These are phyloP conservation scores for Ctena decussata DNA, from an alignment of 2,888 invertebrate genomes.

Conservation along the genomic window DNA sequence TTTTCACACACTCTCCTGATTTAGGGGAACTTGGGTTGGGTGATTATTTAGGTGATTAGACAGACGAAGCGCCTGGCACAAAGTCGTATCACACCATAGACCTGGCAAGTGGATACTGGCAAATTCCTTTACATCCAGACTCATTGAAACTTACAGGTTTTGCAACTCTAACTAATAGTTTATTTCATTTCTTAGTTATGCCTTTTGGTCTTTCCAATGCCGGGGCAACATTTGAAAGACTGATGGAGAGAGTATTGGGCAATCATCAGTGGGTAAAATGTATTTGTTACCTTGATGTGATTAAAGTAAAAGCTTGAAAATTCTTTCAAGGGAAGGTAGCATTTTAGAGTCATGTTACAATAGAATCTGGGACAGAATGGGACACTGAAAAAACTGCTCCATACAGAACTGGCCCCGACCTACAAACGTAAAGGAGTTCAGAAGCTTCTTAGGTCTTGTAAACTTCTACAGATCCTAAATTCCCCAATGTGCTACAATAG, in stretches of 20 bases:
- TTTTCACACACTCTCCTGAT: too few species aligned
- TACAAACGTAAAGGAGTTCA: background rate
- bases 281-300: conserved; percentile 1
- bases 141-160: background rate
- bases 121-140: background rate
- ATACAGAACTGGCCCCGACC: conserved; percentile 17
- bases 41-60: too few species aligned
- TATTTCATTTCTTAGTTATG: conserved; percentile 2
- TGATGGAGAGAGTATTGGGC: background rate
- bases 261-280: background rate
- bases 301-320: background rate
- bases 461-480: conserved; percentile 31
- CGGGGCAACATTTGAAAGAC: background rate
- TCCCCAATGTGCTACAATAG: conserved; percentile 2
- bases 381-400: conserved; percentile 19
- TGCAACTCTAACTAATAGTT: background rate
- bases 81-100: conserved; percentile 1
- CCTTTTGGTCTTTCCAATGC: conserved; percentile 4
- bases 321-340: background rate
- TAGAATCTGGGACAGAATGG: background rate
- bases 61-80: too few species aligned
- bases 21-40: too few species aligned
- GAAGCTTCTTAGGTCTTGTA: conserved; percentile 27
- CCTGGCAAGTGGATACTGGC: background rate
- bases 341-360: background rate